Conservation (phyloP, 2,797 vertebrate species). For the Amphiprion clarkii region DNA sequence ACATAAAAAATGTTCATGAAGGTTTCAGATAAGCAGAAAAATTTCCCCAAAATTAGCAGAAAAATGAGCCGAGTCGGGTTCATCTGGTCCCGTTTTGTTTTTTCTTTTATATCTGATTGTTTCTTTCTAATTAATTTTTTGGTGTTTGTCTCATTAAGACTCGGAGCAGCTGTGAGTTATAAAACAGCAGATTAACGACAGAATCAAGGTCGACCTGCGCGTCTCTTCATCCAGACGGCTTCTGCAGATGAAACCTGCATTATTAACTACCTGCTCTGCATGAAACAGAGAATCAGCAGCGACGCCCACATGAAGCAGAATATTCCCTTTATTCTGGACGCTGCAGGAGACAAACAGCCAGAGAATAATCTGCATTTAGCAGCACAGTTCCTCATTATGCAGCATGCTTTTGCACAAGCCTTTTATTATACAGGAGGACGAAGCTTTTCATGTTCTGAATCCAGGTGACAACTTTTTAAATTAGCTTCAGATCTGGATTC, state of each 20-base stretch:
- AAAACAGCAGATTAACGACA: slow-evolving; percentile 49
- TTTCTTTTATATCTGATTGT: background rate
- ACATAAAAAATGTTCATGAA: too few relatives aligned
- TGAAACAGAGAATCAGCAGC: slow-evolving; percentile 34
- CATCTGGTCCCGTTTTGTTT: too few relatives aligned
- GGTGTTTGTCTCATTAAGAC: slow-evolving; percentile 29
- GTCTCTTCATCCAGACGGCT: slow-evolving; percentile 63
- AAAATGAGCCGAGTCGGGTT: background rate
- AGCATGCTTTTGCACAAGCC: background rate
- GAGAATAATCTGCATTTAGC: slow-evolving; percentile 12
- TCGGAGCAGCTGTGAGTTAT: slow-evolving; percentile 42
- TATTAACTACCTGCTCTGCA: slow-evolving; percentile 62
- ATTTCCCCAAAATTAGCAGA: too few relatives aligned
- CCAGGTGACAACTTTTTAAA: background rate
- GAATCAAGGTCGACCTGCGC: slow-evolving; percentile 42
- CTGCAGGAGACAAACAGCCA: slow-evolving; percentile 27
- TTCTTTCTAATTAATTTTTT: slow-evolving; percentile 2
- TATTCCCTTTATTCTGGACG: slow-evolving; percentile 44
- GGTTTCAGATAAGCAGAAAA: too few relatives aligned
- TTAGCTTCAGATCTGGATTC: background rate
- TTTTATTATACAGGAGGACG: background rate
- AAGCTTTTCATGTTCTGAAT: background rate
- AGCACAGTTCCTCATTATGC: slow-evolving; percentile 7
- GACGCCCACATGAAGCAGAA: slow-evolving; percentile 39
- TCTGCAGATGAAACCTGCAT: slow-evolving; percentile 59